Conservation (phyloP, 2,113 vertebrate species). For the Clinocottus analis region DNA sequence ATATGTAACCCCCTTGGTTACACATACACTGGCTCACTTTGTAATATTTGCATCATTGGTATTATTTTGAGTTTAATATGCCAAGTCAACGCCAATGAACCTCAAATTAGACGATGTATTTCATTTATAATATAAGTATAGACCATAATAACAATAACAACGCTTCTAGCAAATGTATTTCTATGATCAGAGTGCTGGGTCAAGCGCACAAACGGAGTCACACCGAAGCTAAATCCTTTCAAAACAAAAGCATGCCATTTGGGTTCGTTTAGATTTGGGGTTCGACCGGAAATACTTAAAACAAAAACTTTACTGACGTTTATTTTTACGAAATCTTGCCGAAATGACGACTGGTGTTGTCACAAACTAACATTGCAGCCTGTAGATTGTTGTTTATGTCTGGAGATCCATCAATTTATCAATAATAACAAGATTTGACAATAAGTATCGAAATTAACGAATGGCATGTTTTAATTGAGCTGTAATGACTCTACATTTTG, state of each 20-base stretch:
- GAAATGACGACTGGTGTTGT: background rate
- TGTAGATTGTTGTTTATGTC: background rate
- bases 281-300: background rate
- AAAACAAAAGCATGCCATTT: slow-evolving; percentile 1
- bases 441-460: background rate
- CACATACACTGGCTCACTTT: background rate
- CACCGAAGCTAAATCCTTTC: background rate
- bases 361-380: background rate
- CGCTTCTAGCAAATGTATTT: background rate
- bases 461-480: background rate
- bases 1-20: too few relatives aligned
- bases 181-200: background rate
- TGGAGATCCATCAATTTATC: background rate
- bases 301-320: background rate
- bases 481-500: background rate
- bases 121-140: background rate
- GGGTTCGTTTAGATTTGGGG: background rate
- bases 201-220: rapidly evolving
- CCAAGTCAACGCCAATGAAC: background rate
- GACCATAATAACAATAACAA: background rate
- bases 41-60: background rate
- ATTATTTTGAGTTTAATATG: background rate
- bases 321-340: background rate
- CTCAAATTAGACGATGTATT: background rate
- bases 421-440: background rate